These are phyloP conservation scores for Planiliza haematocheilus DNA, from an alignment of 2,113 vertebrate species.

Conservation along the genomic window DNA sequence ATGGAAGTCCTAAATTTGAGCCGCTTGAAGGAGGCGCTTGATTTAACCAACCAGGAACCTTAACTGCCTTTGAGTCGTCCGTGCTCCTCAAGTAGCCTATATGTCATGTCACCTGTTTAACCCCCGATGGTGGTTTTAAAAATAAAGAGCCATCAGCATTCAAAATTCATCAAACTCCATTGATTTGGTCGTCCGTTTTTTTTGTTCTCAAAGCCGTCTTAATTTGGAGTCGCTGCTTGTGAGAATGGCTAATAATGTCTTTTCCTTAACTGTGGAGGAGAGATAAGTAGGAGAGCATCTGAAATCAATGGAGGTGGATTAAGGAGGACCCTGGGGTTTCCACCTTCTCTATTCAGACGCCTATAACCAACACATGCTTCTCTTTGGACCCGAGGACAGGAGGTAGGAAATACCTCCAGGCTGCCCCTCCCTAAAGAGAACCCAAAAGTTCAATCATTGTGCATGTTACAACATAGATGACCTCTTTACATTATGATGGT, in stretches of 20 bases:
- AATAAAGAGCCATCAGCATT: no score
- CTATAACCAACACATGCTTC: constrained; percentile 32
- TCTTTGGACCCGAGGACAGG: constrained; percentile 13
- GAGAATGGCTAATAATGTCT: constrained; percentile 55
- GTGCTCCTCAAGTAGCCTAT: background rate
- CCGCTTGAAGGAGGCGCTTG: constrained; percentile 11
- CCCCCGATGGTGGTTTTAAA: no score
- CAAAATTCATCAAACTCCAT: background rate
- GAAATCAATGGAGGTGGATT: constrained; percentile 68
- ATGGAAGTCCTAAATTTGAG: constrained; percentile 45
- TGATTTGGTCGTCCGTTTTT: constrained; percentile 11
- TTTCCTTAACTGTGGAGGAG: constrained; percentile 50
- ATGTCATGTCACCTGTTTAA: constrained; percentile 1
- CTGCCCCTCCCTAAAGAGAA: constrained; percentile 21
- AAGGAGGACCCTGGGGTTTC: constrained; percentile 49
- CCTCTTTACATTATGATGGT: constrained; percentile 14
- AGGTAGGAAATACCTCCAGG: constrained; percentile 32
- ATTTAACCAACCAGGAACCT: constrained; percentile 48
- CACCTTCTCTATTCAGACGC: constrained; percentile 39
- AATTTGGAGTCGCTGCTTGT: constrained; percentile 54
- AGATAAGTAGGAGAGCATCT: constrained; percentile 63
- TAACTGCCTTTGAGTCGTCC: constrained; percentile 29
- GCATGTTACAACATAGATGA: constrained; percentile 13
- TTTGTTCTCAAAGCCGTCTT: constrained; percentile 30
- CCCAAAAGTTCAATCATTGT: background rate